Percentiles rank a stretch among this genome's conserved stretches.
phyloP scores from a whole-genome alignment of 2,113 vertebrate species.

The Lipophrys pholis region DNA sequence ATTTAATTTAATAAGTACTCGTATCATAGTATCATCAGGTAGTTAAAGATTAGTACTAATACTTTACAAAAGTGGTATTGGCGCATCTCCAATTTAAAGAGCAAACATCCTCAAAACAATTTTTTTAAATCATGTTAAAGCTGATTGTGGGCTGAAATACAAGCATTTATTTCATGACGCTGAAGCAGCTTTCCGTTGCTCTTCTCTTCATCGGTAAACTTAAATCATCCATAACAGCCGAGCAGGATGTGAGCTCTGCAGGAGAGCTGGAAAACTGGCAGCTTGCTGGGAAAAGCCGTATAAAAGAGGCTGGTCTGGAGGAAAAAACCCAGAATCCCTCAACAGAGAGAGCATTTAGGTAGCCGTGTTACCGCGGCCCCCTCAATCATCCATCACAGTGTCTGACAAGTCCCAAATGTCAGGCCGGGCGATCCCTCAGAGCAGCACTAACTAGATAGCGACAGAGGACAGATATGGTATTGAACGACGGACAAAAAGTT shows the following conservation, averaged over 20 bases:
- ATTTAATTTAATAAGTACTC: too few species aligned
- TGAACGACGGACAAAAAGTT: slow-evolving; percentile 67
- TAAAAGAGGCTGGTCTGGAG: background rate
- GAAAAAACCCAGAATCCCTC: slow-evolving; percentile 22
- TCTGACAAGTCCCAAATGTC: slow-evolving; percentile 72
- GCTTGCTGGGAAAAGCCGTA: slow-evolving; percentile 5
- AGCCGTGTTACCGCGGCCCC: slow-evolving; percentile 44
- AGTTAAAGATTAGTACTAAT: too few species aligned
- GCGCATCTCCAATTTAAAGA: too few species aligned
- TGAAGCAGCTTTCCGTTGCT: too few species aligned
- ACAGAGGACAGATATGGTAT: slow-evolving; percentile 75
- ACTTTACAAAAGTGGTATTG: too few species aligned
- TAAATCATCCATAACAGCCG: too few species aligned
- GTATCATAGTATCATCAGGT: too few species aligned
- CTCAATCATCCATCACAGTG: slow-evolving; percentile 75
- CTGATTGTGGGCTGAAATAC: too few species aligned
- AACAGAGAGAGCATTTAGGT: slow-evolving; percentile 38
- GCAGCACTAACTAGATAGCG: slow-evolving; percentile 62
- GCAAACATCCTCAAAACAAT: too few species aligned
- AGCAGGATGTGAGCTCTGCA: background rate
- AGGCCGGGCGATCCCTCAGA: slow-evolving; percentile 76
- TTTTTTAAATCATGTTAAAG: too few species aligned
- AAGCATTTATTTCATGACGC: too few species aligned
- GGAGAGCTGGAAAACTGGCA: background rate
- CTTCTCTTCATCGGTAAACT: too few species aligned